These are phyloP conservation scores for Crocodylus rhombifer DNA, from an alignment of 2,797 vertebrate species.

Conservation along the genomic window DNA sequence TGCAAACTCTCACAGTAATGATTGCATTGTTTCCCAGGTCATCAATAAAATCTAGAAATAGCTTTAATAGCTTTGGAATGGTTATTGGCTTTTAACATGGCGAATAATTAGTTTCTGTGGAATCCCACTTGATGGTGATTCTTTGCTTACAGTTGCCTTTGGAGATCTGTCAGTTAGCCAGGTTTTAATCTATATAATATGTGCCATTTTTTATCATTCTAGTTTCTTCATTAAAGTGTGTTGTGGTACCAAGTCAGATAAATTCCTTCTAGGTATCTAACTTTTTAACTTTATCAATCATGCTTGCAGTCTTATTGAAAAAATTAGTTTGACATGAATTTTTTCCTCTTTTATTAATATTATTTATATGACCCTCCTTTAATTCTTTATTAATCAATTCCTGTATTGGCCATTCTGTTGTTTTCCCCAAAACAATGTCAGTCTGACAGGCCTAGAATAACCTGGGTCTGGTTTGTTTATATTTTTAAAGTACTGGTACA, in stretches of 20 bases:
- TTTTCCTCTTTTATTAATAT: background rate
- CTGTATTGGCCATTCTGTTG: rapidly evolving
- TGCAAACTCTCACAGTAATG: background rate
- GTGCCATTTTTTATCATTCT: background rate
- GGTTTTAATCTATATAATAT: background rate
- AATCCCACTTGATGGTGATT: background rate
- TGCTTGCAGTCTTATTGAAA: background rate
- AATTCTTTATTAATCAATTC: background rate
- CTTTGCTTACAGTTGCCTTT: background rate
- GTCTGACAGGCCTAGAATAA: background rate
- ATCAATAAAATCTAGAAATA: background rate
- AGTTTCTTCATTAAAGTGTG: background rate
- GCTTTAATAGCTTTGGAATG: background rate
- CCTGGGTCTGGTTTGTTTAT: background rate
- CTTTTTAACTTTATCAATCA: background rate
- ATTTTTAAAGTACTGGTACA: background rate
- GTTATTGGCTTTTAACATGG: background rate
- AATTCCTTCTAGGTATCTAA: background rate
- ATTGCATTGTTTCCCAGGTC: background rate
- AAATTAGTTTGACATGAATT: rapidly evolving
- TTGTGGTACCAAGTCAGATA: rapidly evolving
- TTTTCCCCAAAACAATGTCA: background rate
- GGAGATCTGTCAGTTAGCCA: background rate
- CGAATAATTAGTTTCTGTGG: background rate
- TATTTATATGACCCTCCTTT: background rate